Evolutionary conservation across 2,888 invertebrate genomes (phyloP).

Genomic region (Pollenia griseotomentosa): DNA sequence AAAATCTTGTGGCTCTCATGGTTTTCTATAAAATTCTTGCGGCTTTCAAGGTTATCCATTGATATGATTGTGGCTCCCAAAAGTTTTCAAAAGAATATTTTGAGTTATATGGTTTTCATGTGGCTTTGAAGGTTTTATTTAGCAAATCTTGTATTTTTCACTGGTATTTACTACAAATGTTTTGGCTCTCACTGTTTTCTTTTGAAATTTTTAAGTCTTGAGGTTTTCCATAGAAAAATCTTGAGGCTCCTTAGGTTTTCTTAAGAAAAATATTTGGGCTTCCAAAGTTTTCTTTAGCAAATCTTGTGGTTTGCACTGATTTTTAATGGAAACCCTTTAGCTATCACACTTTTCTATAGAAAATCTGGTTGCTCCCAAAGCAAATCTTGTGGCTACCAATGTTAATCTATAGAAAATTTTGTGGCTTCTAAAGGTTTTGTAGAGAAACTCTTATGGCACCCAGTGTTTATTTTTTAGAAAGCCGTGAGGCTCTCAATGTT

Average conservation of each 20-base stretch:
- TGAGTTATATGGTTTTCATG: background rate
- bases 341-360: background rate
- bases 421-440: background rate
- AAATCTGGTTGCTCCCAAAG: background rate
- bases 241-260: background rate
- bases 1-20: background rate
- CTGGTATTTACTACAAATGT: no score
- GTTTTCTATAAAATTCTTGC: background rate
- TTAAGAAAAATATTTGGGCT: background rate
- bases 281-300: background rate
- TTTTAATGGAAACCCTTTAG: background rate
- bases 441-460: background rate
- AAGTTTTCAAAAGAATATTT: no score
- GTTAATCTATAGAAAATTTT: background rate
- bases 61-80: no score
- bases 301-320: background rate
- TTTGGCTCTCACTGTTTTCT: no score
- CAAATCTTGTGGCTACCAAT: background rate
- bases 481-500: background rate
- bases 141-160: background rate
- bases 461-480: background rate
- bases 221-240: background rate
- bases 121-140: background rate
- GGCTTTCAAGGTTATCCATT: no score
- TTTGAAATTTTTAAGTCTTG: background rate